These are phyloP conservation scores for Drosophila affinis DNA, from an alignment of 2,888 invertebrate species.

Conservation along the genomic window DNA sequence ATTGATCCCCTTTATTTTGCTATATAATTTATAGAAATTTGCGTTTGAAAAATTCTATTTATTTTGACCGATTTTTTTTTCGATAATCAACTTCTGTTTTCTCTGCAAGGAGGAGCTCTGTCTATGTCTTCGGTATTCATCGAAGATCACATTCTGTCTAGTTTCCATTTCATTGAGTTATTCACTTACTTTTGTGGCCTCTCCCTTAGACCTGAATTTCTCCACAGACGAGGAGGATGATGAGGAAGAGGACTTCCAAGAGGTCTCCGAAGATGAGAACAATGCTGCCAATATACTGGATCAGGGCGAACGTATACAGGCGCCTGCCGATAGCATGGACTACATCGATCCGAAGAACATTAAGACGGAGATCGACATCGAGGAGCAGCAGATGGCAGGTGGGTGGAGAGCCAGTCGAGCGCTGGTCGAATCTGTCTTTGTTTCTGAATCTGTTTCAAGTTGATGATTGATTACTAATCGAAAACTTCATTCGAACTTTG, in stretches of 20 bases:
- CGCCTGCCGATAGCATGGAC: conserved; percentile 56
- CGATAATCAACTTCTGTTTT: background rate
- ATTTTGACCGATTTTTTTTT: no score
- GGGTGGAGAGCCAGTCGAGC: conserved; percentile 28
- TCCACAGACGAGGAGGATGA: conserved; percentile 89
- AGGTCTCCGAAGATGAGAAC: conserved; percentile 85
- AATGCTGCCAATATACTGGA: conserved; percentile 84
- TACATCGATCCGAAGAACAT: conserved; percentile 78
- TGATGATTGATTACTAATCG: conserved; percentile 35
- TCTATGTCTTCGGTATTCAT: background rate
- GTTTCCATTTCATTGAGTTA: background rate
- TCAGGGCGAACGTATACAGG: conserved; percentile 81
- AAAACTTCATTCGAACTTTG: conserved; percentile 42
- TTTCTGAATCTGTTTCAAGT: conserved; percentile 15
- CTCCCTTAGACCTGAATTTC: conserved; percentile 87
- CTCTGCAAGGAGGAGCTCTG: background rate
- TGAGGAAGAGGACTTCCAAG: conserved; percentile 85
- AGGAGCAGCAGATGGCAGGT: conserved; percentile 77
- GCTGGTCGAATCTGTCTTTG: background rate
- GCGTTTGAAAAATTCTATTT: no score
- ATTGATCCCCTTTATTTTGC: no score
- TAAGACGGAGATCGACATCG: conserved; percentile 78
- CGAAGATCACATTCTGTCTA: background rate
- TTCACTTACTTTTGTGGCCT: conserved; percentile 12
- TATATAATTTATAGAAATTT: no score